Conservation (phyloP, 2,888 invertebrate genomes). For the Xestia sexstrigata region DNA sequence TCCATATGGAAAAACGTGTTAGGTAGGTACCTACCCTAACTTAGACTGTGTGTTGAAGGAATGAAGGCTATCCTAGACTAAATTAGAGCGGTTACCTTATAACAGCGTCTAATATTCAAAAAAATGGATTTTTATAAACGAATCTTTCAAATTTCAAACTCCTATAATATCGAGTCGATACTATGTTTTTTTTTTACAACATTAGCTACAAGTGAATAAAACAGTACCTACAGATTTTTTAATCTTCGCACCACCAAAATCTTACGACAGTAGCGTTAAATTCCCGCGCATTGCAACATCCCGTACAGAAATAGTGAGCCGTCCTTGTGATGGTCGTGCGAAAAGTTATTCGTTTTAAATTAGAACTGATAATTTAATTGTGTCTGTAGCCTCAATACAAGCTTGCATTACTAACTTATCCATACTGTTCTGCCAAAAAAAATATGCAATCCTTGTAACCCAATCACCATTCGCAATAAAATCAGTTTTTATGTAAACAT, state of each 20-base stretch:
- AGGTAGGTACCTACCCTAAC: too few species aligned
- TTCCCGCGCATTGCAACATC: conserved; percentile 79
- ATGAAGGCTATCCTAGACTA: conserved; percentile 4
- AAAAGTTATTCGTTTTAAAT: conserved; percentile 42
- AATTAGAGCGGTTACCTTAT: not conserved
- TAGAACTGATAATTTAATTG: conserved; percentile 4
- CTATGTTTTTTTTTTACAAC: not conserved
- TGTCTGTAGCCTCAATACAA: not conserved
- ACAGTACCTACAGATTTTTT: not conserved
- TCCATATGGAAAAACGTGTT: conserved; percentile 31
- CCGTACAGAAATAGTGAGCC: conserved; percentile 80
- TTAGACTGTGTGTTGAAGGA: not conserved
- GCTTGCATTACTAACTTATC: not conserved
- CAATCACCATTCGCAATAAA: not conserved
- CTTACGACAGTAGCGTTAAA: conserved; percentile 59
- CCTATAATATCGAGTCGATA: not conserved
- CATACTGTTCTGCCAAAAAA: not conserved
- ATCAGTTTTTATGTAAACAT: too few species aligned
- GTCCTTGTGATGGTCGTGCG: conserved; percentile 75
- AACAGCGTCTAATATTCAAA: not conserved
- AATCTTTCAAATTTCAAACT: not conserved
- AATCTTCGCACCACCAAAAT: conserved; percentile 21
- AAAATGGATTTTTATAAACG: not conserved
- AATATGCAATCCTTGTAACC: not conserved
- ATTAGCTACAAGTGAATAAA: not conserved